Conservation (phyloP, 2,888 invertebrate genomes). For the Apomyelois bistriatella region DNA sequence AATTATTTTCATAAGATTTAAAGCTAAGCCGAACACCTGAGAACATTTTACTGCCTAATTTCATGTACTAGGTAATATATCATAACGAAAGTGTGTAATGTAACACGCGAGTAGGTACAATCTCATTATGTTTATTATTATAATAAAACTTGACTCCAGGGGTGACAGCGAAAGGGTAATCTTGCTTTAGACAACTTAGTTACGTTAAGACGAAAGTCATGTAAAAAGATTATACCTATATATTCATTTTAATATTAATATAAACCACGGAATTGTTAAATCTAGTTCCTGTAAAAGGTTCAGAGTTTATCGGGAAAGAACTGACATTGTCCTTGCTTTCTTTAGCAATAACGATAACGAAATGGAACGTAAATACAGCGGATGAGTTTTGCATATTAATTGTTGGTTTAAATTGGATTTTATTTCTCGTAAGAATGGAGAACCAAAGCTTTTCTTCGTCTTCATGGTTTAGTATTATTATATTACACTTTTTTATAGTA, state of each 20-base stretch:
- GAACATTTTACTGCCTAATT: not conserved
- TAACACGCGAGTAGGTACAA: not conserved
- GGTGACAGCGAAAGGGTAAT: slow-evolving; percentile 9
- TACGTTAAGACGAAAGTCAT: slow-evolving; percentile 9
- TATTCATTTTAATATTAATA: not conserved
- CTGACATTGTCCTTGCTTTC: not conserved
- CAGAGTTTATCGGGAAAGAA: not conserved
- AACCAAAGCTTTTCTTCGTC: too few species aligned
- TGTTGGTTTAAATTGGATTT: slow-evolving; percentile 2
- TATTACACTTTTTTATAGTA: too few species aligned
- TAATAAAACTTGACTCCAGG: slow-evolving; percentile 3
- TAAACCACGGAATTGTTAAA: not conserved
- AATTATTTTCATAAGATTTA: too few species aligned
- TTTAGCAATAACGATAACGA: not conserved
- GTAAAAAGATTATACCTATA: slow-evolving; percentile 7
- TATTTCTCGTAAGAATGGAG: too few species aligned
- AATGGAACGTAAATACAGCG: slow-evolving; percentile 5
- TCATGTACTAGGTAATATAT: not conserved
- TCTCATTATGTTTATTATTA: slow-evolving; percentile 11
- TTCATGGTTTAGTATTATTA: too few species aligned
- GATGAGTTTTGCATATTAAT: slow-evolving; percentile 4
- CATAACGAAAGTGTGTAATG: not conserved
- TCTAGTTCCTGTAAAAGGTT: not conserved
- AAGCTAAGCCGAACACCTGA: too few species aligned
- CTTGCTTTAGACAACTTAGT: slow-evolving; percentile 5